phyloP scores from a whole-genome alignment of 2,888 invertebrate species.

The Temnothorax ravouxi region DNA sequence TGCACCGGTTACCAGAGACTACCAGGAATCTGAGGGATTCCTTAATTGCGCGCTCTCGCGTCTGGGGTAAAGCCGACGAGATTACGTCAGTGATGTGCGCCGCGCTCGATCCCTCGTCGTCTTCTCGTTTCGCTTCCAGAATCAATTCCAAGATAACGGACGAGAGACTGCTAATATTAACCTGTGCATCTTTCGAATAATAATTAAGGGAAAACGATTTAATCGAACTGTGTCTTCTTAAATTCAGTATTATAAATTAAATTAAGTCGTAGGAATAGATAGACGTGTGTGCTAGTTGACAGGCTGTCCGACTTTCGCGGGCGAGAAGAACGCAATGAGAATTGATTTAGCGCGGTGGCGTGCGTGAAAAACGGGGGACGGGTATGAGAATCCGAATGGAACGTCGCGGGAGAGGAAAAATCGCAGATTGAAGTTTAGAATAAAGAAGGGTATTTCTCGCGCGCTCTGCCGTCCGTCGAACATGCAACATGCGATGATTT shows the following conservation, averaged over 20 bases:
- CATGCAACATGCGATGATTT: constrained; percentile 57
- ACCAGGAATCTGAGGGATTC: constrained; percentile 84
- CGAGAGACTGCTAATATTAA: neutral
- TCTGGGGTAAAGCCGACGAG: constrained; percentile 58
- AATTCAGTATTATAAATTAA: neutral
- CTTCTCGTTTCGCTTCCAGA: constrained; percentile 1
- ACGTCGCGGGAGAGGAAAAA: constrained; percentile 36
- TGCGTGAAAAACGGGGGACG: too few relatives aligned
- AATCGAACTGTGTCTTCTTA: neutral
- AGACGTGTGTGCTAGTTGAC: neutral
- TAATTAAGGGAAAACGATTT: neutral
- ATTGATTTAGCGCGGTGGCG: constrained; percentile 3
- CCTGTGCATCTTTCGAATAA: neutral
- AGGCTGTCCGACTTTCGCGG: neutral
- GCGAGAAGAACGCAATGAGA: neutral
- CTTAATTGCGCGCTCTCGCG: constrained; percentile 81
- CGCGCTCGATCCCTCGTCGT: neutral
- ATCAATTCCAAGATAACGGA: neutral
- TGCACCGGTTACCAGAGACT: constrained; percentile 78
- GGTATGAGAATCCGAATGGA: constrained; percentile 30
- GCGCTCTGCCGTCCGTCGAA: constrained; percentile 35
- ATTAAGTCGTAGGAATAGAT: neutral
- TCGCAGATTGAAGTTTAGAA: constrained; percentile 46
- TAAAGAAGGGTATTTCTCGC: constrained; percentile 10
- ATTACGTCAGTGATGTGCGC: constrained; percentile 29